Conservation (phyloP, 1,140 invertebrate species). For the Meteorus sp. region DNA sequence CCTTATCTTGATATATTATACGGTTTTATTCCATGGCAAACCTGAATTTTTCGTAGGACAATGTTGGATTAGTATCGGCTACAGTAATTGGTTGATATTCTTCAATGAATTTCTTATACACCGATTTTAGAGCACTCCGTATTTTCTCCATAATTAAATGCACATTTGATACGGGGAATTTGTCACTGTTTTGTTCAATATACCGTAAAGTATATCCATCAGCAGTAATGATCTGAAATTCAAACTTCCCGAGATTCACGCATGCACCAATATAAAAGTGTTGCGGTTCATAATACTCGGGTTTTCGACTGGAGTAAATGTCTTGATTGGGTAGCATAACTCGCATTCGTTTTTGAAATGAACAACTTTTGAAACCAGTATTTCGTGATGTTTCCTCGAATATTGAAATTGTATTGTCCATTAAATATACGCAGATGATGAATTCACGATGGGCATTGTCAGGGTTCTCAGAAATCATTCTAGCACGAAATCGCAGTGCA, state of each 20-base stretch:
- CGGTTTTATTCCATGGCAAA: slow-evolving; percentile 31
- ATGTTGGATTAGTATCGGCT: slow-evolving; percentile 49
- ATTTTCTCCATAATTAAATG: slow-evolving; percentile 72
- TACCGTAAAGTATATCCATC: slow-evolving; percentile 86
- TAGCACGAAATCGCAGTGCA: slow-evolving; percentile 77
- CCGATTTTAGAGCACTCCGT: slow-evolving; percentile 62
- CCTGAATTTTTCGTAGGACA: slow-evolving; percentile 63
- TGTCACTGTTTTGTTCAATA: slow-evolving; percentile 78
- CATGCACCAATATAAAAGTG: slow-evolving; percentile 82
- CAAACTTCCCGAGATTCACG: slow-evolving; percentile 74
- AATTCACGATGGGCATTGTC: slow-evolving; percentile 73
- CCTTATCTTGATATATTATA: neutral
- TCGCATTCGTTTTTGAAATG: slow-evolving; percentile 67
- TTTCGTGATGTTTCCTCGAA: slow-evolving; percentile 76
- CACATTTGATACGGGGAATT: slow-evolving; percentile 75
- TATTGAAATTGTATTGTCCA: slow-evolving; percentile 82
- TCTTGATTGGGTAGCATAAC: slow-evolving; percentile 76
- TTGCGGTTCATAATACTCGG: slow-evolving; percentile 71
- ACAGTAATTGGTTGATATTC: slow-evolving; percentile 63
- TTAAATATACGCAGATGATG: slow-evolving; percentile 79
- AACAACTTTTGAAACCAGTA: slow-evolving; percentile 70
- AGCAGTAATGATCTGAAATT: slow-evolving; percentile 75
- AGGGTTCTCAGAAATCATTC: slow-evolving; percentile 70
- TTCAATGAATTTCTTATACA: slow-evolving; percentile 74
- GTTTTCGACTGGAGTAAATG: slow-evolving; percentile 67